phyloP scores from a whole-genome alignment of 2,888 invertebrate genomes.

The Saturnia japonica region DNA sequence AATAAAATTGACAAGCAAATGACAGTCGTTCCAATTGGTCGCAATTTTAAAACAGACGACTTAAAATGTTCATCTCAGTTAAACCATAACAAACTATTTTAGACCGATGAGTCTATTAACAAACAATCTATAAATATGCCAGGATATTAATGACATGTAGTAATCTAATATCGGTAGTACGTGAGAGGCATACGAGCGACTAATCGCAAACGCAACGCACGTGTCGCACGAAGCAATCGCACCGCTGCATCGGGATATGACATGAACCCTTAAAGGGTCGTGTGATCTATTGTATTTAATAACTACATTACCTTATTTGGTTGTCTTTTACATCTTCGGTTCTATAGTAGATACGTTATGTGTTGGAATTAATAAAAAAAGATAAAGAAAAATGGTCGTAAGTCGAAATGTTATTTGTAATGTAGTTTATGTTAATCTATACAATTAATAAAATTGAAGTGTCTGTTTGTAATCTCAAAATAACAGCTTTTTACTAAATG shows the following conservation, averaged over 20 bases:
- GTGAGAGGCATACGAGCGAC: constrained; percentile 1
- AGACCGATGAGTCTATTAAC: not conserved
- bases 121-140: not conserved
- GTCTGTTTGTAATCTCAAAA: too few species aligned
- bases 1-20: too few species aligned
- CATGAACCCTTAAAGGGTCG: constrained; percentile 2
- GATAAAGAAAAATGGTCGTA: not conserved
- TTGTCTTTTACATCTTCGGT: not conserved
- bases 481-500: too few species aligned
- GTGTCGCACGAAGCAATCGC: constrained; percentile 3
- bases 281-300: constrained; percentile 1
- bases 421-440: too few species aligned
- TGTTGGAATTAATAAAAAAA: not conserved
- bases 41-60: too few species aligned
- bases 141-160: not conserved
- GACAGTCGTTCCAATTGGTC: too few species aligned
- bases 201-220: constrained; percentile 6
- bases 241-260: not conserved
- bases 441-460: too few species aligned
- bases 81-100: not conserved
- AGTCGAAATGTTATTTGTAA: too few species aligned
- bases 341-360: not conserved
- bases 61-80: not conserved
- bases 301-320: constrained; percentile 1
- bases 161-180: not conserved